These are phyloP conservation scores for Nestor notabilis DNA, from an alignment of 2,113 vertebrate species.

Conservation along the genomic window DNA sequence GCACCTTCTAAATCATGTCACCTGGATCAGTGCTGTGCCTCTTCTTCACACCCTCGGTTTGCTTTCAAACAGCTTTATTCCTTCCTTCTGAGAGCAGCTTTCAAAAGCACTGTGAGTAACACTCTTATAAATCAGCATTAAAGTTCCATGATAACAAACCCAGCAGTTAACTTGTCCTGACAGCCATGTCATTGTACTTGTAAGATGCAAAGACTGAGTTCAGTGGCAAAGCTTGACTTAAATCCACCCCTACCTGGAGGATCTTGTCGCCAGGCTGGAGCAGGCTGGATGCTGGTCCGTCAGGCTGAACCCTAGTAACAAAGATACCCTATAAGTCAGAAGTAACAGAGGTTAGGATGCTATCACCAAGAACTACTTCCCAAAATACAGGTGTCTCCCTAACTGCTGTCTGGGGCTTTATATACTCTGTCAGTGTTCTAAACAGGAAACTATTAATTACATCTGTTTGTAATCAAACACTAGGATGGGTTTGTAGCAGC, in stretches of 20 bases:
- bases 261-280: constrained; percentile 98
- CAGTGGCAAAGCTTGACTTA: not conserved
- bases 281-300: constrained; percentile 90
- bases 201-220: not conserved
- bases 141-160: not conserved
- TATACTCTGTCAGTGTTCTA: not conserved
- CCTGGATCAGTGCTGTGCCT: not conserved
- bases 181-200: rapidly evolving
- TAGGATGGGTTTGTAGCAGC: not conserved
- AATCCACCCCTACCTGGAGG: constrained; percentile 88
- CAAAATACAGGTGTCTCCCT: constrained; percentile 4
- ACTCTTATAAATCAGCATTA: rapidly evolving
- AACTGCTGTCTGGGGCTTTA: not conserved
- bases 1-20: not conserved
- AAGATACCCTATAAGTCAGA: constrained; percentile 99
- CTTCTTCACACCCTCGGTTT: not conserved
- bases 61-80: not conserved
- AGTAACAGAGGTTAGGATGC: constrained; percentile 98
- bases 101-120: not conserved
- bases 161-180: no score
- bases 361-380: constrained; percentile 63
- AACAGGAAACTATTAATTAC: not conserved
- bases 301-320: constrained; percentile 99
- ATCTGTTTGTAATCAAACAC: not conserved
- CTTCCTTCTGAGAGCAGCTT: not conserved